These are phyloP conservation scores for Vimba vimba DNA, from an alignment of 2,113 vertebrate species.

Conservation along the genomic window DNA sequence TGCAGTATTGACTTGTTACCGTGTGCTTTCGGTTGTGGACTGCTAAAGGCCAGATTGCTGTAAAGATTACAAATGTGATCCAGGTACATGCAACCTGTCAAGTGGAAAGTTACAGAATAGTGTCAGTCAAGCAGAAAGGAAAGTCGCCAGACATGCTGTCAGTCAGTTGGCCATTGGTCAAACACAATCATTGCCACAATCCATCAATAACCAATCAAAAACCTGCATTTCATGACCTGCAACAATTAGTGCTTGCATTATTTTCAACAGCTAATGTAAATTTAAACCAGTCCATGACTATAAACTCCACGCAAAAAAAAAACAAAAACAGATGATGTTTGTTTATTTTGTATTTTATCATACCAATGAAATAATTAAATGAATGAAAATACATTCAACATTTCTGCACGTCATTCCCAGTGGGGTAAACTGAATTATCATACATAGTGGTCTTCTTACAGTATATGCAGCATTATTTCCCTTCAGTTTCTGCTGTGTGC, in stretches of 20 bases:
- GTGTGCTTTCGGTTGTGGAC: not conserved
- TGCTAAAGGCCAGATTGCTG: constrained; percentile 29
- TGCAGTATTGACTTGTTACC: constrained; percentile 20
- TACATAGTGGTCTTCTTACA: constrained; percentile 17
- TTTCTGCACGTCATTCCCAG: constrained; percentile 20
- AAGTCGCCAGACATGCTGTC: not conserved
- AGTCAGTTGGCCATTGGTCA: not conserved
- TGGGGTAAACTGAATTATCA: constrained; percentile 19
- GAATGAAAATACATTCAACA: constrained; percentile 14
- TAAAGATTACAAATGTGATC: constrained; percentile 29
- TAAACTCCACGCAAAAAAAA: not conserved
- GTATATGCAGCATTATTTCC: not conserved
- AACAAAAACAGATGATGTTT: not conserved
- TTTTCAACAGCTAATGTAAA: not conserved
- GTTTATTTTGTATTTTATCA: not conserved
- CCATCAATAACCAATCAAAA: not conserved
- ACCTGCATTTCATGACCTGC: not conserved
- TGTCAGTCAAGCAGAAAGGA: constrained; percentile 24
- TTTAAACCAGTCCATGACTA: not conserved
- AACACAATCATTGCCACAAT: not conserved
- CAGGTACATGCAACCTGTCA: constrained; percentile 4
- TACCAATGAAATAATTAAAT: not conserved
- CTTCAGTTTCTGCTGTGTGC: not conserved
- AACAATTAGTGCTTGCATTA: not conserved
- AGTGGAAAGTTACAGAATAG: constrained; percentile 12